These are phyloP conservation scores for Pachyrhynchus sulphureomaculatus DNA, from an alignment of 1,140 invertebrate species.

Conservation along the genomic window DNA sequence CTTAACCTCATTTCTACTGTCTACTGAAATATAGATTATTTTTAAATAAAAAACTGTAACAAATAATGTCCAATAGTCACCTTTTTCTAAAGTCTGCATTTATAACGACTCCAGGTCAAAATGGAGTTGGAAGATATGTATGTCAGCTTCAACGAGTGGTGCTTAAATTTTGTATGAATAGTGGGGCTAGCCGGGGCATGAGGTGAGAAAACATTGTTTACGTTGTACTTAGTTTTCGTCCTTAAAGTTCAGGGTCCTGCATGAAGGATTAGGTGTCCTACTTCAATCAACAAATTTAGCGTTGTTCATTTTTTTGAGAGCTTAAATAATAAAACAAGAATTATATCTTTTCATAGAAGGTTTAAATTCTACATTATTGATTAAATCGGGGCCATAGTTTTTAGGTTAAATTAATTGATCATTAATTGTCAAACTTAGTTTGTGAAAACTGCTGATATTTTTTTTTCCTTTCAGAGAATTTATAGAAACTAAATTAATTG, in stretches of 20 bases:
- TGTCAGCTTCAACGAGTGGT: constrained; percentile 87
- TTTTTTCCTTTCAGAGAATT: constrained; percentile 71
- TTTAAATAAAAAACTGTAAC: too few species aligned
- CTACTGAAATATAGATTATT: too few species aligned
- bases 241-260: not conserved
- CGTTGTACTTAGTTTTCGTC: not conserved
- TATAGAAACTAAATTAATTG: constrained; percentile 82
- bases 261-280: too few species aligned
- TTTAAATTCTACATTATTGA: not conserved
- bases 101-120: constrained; percentile 72
- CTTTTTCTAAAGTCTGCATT: constrained; percentile 73
- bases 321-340: too few species aligned
- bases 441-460: too few species aligned
- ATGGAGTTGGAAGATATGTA: constrained; percentile 86
- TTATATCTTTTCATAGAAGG: not conserved
- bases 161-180: constrained; percentile 88
- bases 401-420: not conserved
- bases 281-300: too few species aligned
- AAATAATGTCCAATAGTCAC: constrained; percentile 67
- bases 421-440: not conserved
- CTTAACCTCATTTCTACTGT: too few species aligned
- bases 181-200: constrained; percentile 74
- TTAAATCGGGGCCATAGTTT: not conserved
- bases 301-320: too few species aligned
- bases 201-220: too few species aligned